phyloP scores from a whole-genome alignment of 2,113 vertebrate species.

The Platysternon megacephalum region DNA sequence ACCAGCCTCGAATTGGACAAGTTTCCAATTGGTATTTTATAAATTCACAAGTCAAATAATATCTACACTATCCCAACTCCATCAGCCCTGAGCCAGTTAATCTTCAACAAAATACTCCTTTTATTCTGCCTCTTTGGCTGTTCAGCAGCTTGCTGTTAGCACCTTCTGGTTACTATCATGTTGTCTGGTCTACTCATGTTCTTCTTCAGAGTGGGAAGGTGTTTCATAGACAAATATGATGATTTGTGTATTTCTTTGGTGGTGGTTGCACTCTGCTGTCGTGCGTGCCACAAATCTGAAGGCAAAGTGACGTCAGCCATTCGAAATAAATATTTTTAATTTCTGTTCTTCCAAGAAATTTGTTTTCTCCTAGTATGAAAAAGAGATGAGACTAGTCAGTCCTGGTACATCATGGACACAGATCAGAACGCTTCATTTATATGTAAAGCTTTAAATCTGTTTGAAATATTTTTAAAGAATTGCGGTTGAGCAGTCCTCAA shows the following conservation, averaged over 20 bases:
- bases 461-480: not conserved
- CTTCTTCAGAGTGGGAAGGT: not conserved
- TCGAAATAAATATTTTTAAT: not conserved
- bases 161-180: accelerated
- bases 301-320: not conserved
- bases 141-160: not conserved
- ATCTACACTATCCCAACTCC: not conserved
- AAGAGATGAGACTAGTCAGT: not conserved
- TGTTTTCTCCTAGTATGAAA: not conserved
- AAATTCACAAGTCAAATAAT: not conserved
- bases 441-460: not conserved
- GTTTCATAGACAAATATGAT: accelerated
- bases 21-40: not conserved
- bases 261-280: not conserved
- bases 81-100: not conserved
- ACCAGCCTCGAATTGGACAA: not conserved
- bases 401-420: not conserved
- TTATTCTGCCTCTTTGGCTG: not conserved
- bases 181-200: not conserved
- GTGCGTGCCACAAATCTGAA: not conserved
- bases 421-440: not conserved
- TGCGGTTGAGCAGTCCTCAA: not conserved
- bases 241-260: not conserved
- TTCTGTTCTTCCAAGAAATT: not conserved
- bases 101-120: not conserved